These are phyloP conservation scores for Microtus agrestis DNA, from an alignment of 2,797 vertebrate genomes.

Conservation along the genomic window DNA sequence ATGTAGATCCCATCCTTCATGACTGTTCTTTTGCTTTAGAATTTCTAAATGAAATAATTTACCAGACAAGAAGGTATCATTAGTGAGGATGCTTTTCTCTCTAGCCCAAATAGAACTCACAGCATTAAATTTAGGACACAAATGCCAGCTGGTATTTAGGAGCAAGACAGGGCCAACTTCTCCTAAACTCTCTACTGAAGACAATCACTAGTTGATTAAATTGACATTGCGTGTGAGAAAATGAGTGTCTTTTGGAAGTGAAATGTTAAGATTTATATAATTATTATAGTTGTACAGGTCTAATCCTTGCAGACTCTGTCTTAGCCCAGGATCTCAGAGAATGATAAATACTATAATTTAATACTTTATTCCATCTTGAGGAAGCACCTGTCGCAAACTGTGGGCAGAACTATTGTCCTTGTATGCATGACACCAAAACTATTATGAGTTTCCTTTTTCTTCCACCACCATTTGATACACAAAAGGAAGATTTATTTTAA, in stretches of 20 bases:
- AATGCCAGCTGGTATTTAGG: neutral
- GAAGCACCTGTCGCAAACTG: neutral
- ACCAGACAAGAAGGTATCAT: slow-evolving; percentile 70
- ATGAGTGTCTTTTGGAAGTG: slow-evolving; percentile 60
- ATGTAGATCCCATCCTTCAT: slow-evolving; percentile 74
- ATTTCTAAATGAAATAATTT: slow-evolving; percentile 81
- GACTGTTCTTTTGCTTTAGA: slow-evolving; percentile 59
- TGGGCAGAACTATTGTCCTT: neutral
- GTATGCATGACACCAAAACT: neutral
- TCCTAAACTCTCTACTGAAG: slow-evolving; percentile 54
- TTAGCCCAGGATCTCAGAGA: neutral
- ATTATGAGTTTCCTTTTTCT: neutral
- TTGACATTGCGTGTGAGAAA: slow-evolving; percentile 67
- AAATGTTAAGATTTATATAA: slow-evolving; percentile 66
- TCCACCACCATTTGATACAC: neutral
- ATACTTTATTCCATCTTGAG: neutral
- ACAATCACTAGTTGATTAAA: slow-evolving; percentile 77
- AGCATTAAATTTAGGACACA: slow-evolving; percentile 2
- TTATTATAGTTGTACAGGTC: neutral
- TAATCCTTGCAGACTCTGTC: neutral
- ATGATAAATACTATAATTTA: neutral
- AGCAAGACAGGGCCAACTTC: neutral
- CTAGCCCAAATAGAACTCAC: neutral
- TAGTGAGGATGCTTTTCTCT: slow-evolving; percentile 16
- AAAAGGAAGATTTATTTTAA: neutral